Evolutionary conservation across 2,888 invertebrate genomes (phyloP), one percentile per base, ranked within the genome.

Genomic region (Volucella inanis): DNA sequence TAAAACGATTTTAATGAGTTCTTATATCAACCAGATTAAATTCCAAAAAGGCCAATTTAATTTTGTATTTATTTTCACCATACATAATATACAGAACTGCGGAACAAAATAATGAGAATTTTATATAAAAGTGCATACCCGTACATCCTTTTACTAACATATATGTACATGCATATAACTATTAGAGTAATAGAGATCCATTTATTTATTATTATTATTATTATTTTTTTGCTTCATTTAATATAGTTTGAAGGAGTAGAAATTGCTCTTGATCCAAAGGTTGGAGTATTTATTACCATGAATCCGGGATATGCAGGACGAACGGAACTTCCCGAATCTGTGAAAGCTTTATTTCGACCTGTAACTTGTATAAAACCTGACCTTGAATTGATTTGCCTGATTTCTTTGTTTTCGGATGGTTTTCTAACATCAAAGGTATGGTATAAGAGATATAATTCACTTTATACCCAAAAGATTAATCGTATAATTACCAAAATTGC

Each of bases 231-330:
- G 11, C 10, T 49, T 50, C 11, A 8, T 3, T 45, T 31, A 4
- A n/a, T 10, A 3, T 89, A 97, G 96, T 97, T 97, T 91, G 97
- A 97, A 92, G 96, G 96, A 0, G 94, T 95, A 89, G 97, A 97
- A 90, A 97, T 98, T 81, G 93, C 92, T 8, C 92, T 98, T 90
- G 97, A 98, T 92, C 92, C 93, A 8, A 97, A 97, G 92, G 96
- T 98, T 14, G 98, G 98, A 0, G 96, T 98, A 85, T 98, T 98
- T 92, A 97, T 98, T 72, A 98, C 98, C 0, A 98, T 98, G 97
- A 98, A 98, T 93, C 98, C 98, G 0, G 98, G 98, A 0, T 98
- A 98, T 90, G 97, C 97, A 0, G 97, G 98, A 0, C 94, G 98
- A 74, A 98, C 97, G 0, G 98, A 98, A 90, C 93, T 98, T 41